Percentiles rank a stretch among this genome's conserved stretches.
Evolutionary conservation across 2,797 vertebrate species (phyloP).

Genomic region (Eupleurogrammus muticus): DNA sequence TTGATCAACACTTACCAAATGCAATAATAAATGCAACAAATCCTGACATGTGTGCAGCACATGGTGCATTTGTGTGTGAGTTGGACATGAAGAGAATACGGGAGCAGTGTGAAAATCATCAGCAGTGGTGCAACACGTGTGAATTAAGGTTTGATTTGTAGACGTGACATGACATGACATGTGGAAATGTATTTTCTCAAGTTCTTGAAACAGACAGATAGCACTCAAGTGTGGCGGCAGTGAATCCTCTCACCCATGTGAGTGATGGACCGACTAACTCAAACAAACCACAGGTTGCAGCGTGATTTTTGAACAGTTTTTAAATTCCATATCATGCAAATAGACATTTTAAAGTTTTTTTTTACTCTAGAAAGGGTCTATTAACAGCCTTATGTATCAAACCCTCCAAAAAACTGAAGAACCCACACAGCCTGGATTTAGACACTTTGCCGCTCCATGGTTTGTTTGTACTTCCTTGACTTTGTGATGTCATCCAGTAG

Average conservation of each 20-base stretch:
- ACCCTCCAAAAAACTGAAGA: too few relatives aligned
- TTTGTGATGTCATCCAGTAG: too few relatives aligned
- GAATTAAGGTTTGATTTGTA: conserved; percentile 1
- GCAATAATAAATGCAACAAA: background rate
- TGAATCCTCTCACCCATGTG: background rate
- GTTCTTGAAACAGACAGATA: background rate
- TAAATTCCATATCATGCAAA: background rate
- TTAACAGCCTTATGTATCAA: too few relatives aligned
- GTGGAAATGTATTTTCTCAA: background rate
- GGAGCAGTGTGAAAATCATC: conserved; percentile 18
- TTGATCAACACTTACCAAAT: background rate
- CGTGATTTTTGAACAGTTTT: background rate
- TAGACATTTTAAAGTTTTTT: too few relatives aligned
- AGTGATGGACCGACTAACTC: background rate
- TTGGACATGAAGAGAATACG: background rate
- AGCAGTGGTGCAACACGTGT: background rate
- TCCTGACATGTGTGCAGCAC: background rate
- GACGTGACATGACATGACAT: conserved; percentile 8
- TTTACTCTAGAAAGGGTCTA: too few relatives aligned
- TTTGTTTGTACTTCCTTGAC: too few relatives aligned
- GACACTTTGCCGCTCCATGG: too few relatives aligned
- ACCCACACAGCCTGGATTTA: too few relatives aligned
- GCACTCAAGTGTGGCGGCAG: background rate
- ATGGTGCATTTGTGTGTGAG: background rate
- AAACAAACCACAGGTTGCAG: background rate